Evolutionary conservation across 2,888 invertebrate genomes (phyloP).

Genomic region (Mechanitis mazaeus): DNA sequence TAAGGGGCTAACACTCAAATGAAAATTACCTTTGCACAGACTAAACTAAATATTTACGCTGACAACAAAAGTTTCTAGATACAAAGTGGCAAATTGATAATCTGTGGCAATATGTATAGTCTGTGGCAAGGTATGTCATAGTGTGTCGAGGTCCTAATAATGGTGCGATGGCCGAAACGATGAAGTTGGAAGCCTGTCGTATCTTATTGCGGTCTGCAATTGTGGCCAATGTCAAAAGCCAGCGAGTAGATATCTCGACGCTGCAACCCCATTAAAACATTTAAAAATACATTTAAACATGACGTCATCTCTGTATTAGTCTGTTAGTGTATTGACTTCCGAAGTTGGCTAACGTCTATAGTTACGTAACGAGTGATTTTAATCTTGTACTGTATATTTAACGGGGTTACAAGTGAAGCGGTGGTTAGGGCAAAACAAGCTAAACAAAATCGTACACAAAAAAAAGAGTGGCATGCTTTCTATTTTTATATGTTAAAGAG

Average conservation of each 20-base stretch:
- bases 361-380: background rate
- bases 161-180: conserved; percentile 68
- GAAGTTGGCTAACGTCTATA: background rate
- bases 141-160: conserved; percentile 35
- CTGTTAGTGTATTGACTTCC: conserved; percentile 43
- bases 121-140: conserved; percentile 20
- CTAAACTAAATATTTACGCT: conserved; percentile 4
- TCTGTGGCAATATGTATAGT: conserved; percentile 10
- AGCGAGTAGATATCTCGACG: conserved; percentile 77
- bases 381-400: conserved; percentile 13
- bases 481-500: background rate
- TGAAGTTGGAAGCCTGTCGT: conserved; percentile 63
- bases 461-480: conserved; percentile 22
- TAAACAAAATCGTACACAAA: conserved; percentile 21
- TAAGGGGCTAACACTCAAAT: conserved; percentile 30
- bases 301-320: conserved; percentile 48
- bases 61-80: background rate
- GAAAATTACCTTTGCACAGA: conserved; percentile 22
- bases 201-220: conserved; percentile 67
- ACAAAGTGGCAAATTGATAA: conserved; percentile 2
- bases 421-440: conserved; percentile 35
- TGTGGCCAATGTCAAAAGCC: conserved; percentile 76
- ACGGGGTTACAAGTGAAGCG: conserved; percentile 29
- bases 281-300: conserved; percentile 56
- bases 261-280: conserved; percentile 75